Evolutionary conservation across 2,797 vertebrate genomes (phyloP).

Genomic region (Brotula barbata): DNA sequence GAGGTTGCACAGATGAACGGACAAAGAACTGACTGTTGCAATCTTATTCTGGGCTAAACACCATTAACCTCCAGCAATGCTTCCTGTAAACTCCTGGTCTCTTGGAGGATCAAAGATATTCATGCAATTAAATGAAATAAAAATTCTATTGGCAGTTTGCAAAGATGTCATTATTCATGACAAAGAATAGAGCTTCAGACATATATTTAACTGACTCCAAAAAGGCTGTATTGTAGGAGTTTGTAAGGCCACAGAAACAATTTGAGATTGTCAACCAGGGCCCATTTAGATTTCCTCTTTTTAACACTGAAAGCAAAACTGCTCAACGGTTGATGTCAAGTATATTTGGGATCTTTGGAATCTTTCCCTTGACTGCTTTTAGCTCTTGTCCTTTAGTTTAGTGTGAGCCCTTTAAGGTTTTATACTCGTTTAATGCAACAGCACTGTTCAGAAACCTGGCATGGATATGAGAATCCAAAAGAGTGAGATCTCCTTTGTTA

Average conservation of each 20-base stretch:
- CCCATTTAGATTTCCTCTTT: too few species aligned
- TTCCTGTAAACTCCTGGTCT: conserved; percentile 46
- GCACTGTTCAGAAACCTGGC: background rate
- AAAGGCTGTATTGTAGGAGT: too few species aligned
- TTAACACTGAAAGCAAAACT: too few species aligned
- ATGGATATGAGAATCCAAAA: conserved; percentile 4
- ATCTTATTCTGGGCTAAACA: conserved; percentile 33
- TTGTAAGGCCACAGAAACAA: too few species aligned
- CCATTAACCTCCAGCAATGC: conserved; percentile 53
- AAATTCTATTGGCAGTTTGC: background rate
- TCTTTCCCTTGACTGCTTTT: background rate
- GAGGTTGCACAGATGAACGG: too few species aligned
- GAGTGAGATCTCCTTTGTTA: background rate
- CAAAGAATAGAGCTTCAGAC: background rate
- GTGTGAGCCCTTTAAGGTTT: background rate
- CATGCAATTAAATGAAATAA: conserved; percentile 17
- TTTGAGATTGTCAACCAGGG: too few species aligned
- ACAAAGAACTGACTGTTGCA: too few species aligned
- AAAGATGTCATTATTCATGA: conserved; percentile 6
- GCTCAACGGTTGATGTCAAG: too few species aligned
- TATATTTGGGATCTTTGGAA: background rate
- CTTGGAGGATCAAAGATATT: conserved; percentile 50
- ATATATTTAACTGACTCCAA: background rate
- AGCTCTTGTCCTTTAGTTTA: background rate
- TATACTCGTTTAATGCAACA: background rate